Base-by-base conservation (phyloP, 1,140 invertebrate species). In the Drosophila rhopaloa region DNA sequence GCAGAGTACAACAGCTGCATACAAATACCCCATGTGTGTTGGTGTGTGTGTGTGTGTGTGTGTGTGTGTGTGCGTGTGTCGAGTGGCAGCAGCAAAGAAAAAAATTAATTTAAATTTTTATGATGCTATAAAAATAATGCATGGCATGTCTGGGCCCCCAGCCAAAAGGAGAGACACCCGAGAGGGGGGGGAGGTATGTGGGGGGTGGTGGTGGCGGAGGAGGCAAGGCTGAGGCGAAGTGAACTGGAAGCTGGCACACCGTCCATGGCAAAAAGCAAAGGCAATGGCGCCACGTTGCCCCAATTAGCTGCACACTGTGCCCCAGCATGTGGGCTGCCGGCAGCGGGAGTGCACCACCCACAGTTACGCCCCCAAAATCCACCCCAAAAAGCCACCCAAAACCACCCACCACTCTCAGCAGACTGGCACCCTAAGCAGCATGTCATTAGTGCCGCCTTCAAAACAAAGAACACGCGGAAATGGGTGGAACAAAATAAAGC, bases 71-170 rank as follows among this genome's bases (percentile, higher is more conserved):
- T n/a, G 54, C 43, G 55, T 67, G 62, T 61, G 61, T 46, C 35
- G 57, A 32, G 41, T 37, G 50, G 55, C 19, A 61, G 32, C 37
- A 71, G 57, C 43, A 46, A 70, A 54, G 13, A 53, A 79, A 82
- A 83, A 83, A 83, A 83, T 84, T 79, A 84, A 83, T 83, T 83
- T 83, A 84, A 84, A 83, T 84, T 84, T 83, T 79, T 83, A 84
- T 84, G 76, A 83, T 84, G 81, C 81, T 72, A 84, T 83, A 83
- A 83, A 84, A 83, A 84, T 83, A 83, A 84, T 72, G 81, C 81
- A 84, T 76, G 81, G 81, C 81, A 76, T 84, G 66, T 76, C 79
- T 68, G 35, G 38, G 43, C 27, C 57, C 54, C 50, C 44, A 8
- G 41, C 43, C 29, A 43, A 56, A 44, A 38, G 50, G 32, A 50